Evolutionary conservation across 2,888 invertebrate species (phyloP), one percentile per base, ranked within the genome.

Genomic region (Drosophila melanosoma): DNA sequence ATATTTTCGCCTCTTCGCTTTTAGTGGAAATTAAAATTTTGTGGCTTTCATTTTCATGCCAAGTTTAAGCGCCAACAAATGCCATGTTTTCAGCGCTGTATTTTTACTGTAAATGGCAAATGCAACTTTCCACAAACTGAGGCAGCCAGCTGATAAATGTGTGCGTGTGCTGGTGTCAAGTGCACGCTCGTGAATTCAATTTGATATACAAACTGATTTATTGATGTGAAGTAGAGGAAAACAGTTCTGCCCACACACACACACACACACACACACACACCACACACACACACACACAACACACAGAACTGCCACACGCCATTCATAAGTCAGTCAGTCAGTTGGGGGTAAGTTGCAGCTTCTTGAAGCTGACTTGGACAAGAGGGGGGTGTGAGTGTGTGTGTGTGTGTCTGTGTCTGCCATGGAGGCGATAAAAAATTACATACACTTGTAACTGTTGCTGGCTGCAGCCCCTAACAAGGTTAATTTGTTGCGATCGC

Each of bases 401-500:
- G 32, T 33, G 33, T 52, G 52, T 53, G 17, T 49, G 33, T 33
- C 49, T n/a, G n/a, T 59, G 67, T 76, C 81, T 74, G 74, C 70
- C 52, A 52, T 54, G 52, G 69, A 89, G 90, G 85, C 89, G 89
- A 87, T 87, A 87, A 87, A 87, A 87, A 87, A 87, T 87, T 87
- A 87, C 89, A 90, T 89, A 87, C 90, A 90, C 85, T 87, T 89
- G 90, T 87, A 74, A 86, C 90, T 88, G 90, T 86, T 84, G 72
- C 83, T 51, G 42, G 61, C 61, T 66, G 69, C 60, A 73, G 63
- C 69, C 69, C 78, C 90, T 93, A 92, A 93, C 92, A 91, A 92
- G 92, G 93, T 92, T 92, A 92, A 92, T 92, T 92, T 92, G 90
- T 90, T 89, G 90, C 86, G 90, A 87, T 87, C 86, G 86, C 65